Conservation (phyloP, 2,113 vertebrate genomes). For the Bettongia penicillata region DNA sequence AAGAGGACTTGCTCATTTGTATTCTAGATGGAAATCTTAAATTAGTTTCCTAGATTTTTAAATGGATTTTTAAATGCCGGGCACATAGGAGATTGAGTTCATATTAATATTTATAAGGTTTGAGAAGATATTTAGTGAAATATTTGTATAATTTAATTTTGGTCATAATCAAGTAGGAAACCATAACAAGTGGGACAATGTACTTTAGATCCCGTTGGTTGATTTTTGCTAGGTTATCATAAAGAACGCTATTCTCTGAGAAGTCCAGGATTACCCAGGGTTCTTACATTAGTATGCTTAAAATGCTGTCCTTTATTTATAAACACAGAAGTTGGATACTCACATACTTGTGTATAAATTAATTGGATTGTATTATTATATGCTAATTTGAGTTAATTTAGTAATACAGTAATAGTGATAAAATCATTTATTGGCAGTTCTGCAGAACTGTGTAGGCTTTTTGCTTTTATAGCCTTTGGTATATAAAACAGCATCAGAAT, state of each 20-base stretch:
- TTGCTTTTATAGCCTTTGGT: constrained; percentile 67
- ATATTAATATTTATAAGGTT: constrained; percentile 87
- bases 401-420: constrained; percentile 55
- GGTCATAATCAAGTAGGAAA: constrained; percentile 75
- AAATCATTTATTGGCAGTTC: constrained; percentile 62
- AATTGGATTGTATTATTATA: constrained; percentile 36
- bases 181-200: constrained; percentile 51
- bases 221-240: constrained; percentile 6
- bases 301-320: constrained; percentile 5
- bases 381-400: constrained; percentile 70
- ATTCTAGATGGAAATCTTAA: constrained; percentile 82
- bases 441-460: constrained; percentile 32
- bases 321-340: constrained; percentile 16
- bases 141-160: constrained; percentile 86
- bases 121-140: constrained; percentile 86
- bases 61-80: constrained; percentile 84
- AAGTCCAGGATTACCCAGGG: neutral
- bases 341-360: constrained; percentile 30
- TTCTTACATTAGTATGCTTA: neutral
- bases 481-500: constrained; percentile 42
- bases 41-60: constrained; percentile 83
- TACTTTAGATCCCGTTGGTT: neutral
- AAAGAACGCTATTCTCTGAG: constrained; percentile 34
- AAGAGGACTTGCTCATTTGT: constrained; percentile 77
- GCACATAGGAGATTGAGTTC: constrained; percentile 81